These are phyloP conservation scores for Potamarius usumacintae DNA, from an alignment of 2,113 vertebrate genomes.

Conservation along the genomic window DNA sequence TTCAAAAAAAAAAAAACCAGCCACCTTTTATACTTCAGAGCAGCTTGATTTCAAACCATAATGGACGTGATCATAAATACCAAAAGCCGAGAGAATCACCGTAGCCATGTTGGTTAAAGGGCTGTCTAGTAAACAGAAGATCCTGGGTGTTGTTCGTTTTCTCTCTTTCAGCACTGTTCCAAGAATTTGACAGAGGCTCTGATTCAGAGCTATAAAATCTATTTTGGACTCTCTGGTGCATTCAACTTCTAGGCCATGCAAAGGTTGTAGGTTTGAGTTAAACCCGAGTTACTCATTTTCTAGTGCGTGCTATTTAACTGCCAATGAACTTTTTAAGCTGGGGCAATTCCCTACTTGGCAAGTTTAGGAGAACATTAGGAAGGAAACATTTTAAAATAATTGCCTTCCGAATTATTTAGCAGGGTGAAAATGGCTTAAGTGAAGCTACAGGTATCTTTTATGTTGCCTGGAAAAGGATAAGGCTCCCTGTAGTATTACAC, in stretches of 20 bases:
- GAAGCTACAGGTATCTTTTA: not conserved
- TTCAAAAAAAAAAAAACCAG: too few species aligned
- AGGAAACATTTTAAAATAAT: not conserved
- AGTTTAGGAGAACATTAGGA: not conserved
- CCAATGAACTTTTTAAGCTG: not conserved
- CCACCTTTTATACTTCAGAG: too few species aligned
- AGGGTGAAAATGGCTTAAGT: not conserved
- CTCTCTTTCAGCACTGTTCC: not conserved
- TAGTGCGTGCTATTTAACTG: too few species aligned
- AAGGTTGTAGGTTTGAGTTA: not conserved
- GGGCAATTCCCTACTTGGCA: not conserved
- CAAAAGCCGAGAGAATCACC: not conserved
- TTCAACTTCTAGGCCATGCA: not conserved
- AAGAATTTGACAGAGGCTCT: not conserved
- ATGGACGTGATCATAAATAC: not conserved
- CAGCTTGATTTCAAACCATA: too few species aligned
- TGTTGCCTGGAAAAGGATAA: not conserved
- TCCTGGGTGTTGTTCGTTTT: not conserved
- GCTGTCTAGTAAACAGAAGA: not conserved
- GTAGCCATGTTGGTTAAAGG: not conserved
- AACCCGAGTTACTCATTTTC: not conserved
- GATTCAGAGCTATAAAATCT: not conserved
- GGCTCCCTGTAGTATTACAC: not conserved
- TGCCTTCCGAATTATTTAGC: not conserved
- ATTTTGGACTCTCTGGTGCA: not conserved